Evolutionary conservation across 1,140 invertebrate species (phyloP).

Genomic region (Pseudomyrmex cubaensis): DNA sequence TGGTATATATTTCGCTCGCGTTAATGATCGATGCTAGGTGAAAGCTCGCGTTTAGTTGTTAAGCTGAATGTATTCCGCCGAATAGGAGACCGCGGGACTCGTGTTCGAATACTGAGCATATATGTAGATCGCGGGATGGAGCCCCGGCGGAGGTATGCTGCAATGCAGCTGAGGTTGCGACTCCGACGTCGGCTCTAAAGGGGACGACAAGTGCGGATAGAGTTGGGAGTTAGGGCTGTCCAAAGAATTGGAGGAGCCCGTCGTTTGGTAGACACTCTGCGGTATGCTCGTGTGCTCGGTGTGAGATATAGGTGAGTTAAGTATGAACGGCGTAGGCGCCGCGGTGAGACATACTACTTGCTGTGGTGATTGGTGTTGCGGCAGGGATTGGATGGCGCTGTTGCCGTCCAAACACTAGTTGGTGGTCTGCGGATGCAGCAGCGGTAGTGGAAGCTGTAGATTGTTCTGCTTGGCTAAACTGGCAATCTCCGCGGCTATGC

Average conservation of each 20-base stretch:
- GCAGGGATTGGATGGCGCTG: conserved; percentile 75
- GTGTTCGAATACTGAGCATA: conserved; percentile 83
- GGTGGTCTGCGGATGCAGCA: conserved; percentile 84
- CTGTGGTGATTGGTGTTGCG: conserved; percentile 75
- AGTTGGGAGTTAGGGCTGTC: conserved; percentile 78
- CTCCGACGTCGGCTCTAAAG: conserved; percentile 68
- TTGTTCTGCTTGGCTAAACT: conserved; percentile 84
- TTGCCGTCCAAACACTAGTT: conserved; percentile 84
- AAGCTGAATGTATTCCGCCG: conserved; percentile 83
- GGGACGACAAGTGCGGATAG: conserved; percentile 77
- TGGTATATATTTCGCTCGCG: conserved; percentile 27
- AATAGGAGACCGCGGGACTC: conserved; percentile 80
- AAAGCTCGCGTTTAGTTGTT: conserved; percentile 75
- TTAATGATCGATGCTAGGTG: conserved; percentile 65
- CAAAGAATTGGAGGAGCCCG: conserved; percentile 75
- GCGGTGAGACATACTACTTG: conserved; percentile 73
- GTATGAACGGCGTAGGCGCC: conserved; percentile 77
- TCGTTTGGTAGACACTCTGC: conserved; percentile 83
- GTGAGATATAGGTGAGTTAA: conserved; percentile 79
- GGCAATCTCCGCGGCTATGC: conserved; percentile 82
- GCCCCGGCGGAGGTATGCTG: conserved; percentile 78
- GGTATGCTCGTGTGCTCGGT: conserved; percentile 75
- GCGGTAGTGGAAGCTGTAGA: conserved; percentile 83
- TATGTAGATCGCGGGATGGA: conserved; percentile 83
- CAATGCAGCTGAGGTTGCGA: conserved; percentile 75